Evolutionary conservation across 2,113 vertebrate species (phyloP).

Genomic region (Chionis minor): DNA sequence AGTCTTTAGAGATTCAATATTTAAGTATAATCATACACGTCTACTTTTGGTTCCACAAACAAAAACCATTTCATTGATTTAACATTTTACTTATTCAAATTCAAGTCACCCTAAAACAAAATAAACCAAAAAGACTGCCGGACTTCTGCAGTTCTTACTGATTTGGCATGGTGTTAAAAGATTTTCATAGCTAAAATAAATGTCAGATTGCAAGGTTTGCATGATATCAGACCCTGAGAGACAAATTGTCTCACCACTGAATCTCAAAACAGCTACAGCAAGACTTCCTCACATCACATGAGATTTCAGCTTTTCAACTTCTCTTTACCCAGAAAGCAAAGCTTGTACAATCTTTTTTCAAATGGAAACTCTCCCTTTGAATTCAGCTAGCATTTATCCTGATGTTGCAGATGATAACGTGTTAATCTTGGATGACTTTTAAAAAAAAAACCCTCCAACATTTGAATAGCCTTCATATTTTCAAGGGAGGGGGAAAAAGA

Average conservation of each 20-base stretch:
- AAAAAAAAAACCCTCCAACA: conserved; percentile 58
- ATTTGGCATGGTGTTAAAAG: conserved; percentile 23
- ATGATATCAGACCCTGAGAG: conserved; percentile 84
- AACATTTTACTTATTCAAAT: background rate
- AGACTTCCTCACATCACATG: conserved; percentile 74
- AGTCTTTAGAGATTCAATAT: background rate
- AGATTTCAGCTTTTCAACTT: conserved; percentile 80
- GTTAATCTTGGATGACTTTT: conserved; percentile 71
- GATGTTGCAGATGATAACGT: conserved; percentile 70
- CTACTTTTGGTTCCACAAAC: background rate
- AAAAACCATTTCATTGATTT: background rate
- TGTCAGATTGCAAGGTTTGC: conserved; percentile 87
- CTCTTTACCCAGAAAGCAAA: conserved; percentile 78
- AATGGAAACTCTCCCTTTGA: conserved; percentile 82
- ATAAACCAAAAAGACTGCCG: conserved; percentile 32
- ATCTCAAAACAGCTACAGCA: conserved; percentile 74
- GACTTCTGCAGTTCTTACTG: conserved; percentile 8
- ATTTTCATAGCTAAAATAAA: conserved; percentile 91
- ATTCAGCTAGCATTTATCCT: conserved; percentile 72
- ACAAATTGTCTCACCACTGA: conserved; percentile 74
- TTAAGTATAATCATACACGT: background rate
- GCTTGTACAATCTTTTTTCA: conserved; percentile 75
- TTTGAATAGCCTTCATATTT: conserved; percentile 73
- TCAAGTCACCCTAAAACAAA: conserved; percentile 14
- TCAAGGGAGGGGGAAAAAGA: conserved; percentile 5